Evolutionary conservation across 2,113 vertebrate species (phyloP), one percentile per base, ranked within the genome.

Genomic region (Callithrix jacchus): DNA sequence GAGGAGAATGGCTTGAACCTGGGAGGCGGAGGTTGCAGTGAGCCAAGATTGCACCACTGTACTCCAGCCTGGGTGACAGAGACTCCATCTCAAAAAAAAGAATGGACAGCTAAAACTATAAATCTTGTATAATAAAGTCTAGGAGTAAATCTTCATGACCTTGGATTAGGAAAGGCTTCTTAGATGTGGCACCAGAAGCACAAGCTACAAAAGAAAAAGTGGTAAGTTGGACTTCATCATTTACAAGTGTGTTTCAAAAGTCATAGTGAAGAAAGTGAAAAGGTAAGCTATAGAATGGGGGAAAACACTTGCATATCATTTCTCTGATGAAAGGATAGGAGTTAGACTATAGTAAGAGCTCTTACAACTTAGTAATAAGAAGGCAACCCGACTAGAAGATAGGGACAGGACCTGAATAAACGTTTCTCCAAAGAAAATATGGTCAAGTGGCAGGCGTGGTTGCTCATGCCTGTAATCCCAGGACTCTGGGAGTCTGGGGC

Each of bases 221-320:
- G 35, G 40, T 76, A 49, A 37, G 68, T 80, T 80, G 37, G 47
- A 70, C 21, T 79, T 81, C 1, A n/a, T 42, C 42, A 47, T 68
- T 87, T 49, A 88, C 79, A 81, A 9, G 14, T 86, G 9, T 45
- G 30, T 58, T 83, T 90, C 54, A 42, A n/a, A 94, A 37, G 45
- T 54, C 45, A 21, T 32, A 83, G 13, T 73, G 6, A 52, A 52
- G 73, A 37, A 68, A 16, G 32, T 54, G 37, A 81, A 45, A 80
- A 45, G 61, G 61, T 40, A n/a, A n/a, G 3, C 11, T 0, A 7
- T 23, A 49, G 30, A 40, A 20, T 64, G 37, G 66, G 45, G 76
- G 13, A 35, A 73, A 70, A 77, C 47, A 54, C 32, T 86, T 79
- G 37, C 6, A 61, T 18, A 52, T 66, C 30, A 71, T 49, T 45